Conservation (phyloP, 1,140 invertebrate species). For the Phocides pigmalion region DNA sequence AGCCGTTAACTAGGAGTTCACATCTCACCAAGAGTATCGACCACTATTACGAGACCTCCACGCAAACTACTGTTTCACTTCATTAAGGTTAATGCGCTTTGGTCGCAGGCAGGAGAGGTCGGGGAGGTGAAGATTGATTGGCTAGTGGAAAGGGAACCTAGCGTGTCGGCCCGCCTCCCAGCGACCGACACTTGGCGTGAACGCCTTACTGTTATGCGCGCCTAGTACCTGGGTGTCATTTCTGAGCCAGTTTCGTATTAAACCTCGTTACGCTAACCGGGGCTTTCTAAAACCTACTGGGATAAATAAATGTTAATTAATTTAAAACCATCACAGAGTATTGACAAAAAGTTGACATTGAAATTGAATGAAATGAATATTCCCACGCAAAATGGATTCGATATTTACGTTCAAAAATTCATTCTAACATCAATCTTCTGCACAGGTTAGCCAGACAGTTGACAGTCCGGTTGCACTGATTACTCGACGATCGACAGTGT, state of each 20-base stretch:
- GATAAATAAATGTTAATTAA: conserved; percentile 16
- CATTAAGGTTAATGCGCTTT: conserved; percentile 39
- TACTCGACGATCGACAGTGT: conserved; percentile 59
- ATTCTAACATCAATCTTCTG: conserved; percentile 41
- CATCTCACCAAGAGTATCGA: conserved; percentile 45
- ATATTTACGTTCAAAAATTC: conserved; percentile 30
- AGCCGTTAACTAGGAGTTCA: conserved; percentile 66
- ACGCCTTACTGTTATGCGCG: conserved; percentile 72
- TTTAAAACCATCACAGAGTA: neutral
- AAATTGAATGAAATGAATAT: conserved; percentile 18
- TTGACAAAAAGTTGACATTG: conserved; percentile 8
- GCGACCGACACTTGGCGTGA: conserved; percentile 64
- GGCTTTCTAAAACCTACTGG: neutral
- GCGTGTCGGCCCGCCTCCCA: conserved; percentile 72
- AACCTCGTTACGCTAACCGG: conserved; percentile 18
- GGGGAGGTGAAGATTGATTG: conserved; percentile 66
- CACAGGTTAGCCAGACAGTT: conserved; percentile 39
- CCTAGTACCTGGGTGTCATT: conserved; percentile 69
- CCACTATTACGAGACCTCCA: conserved; percentile 51
- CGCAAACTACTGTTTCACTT: conserved; percentile 44
- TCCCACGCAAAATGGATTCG: neutral
- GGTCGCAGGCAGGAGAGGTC: conserved; percentile 48
- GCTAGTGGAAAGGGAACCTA: conserved; percentile 71
- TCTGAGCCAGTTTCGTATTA: conserved; percentile 43
- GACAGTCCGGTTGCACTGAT: conserved; percentile 50